phyloP scores from a whole-genome alignment of 2,113 vertebrate species.

The Daubentonia madagascariensis region DNA sequence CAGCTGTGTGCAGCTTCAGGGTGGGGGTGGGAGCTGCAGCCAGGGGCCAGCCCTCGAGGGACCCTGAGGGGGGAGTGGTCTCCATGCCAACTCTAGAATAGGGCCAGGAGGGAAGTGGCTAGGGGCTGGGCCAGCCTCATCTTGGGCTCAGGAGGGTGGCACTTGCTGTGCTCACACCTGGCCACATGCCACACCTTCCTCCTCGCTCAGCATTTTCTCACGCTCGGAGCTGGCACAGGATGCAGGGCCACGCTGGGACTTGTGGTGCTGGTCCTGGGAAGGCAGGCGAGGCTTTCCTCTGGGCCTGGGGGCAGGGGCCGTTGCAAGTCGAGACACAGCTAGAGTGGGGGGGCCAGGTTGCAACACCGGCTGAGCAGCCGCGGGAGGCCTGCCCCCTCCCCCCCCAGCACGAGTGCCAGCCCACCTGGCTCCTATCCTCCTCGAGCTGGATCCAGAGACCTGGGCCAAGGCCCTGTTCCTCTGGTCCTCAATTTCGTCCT shows the following conservation, averaged over 20 bases:
- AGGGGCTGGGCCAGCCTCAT: not conserved
- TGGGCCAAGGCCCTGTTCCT: not conserved
- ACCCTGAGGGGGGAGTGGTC: fast-evolving
- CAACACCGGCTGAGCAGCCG: slow-evolving; percentile 25
- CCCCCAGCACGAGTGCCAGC: slow-evolving; percentile 50
- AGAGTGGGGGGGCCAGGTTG: not conserved
- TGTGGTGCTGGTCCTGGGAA: slow-evolving; percentile 76
- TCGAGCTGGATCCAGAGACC: not conserved
- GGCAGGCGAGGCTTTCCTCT: slow-evolving; percentile 70
- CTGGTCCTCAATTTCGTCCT: not conserved
- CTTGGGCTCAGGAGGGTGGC: not conserved
- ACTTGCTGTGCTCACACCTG: slow-evolving; percentile 42
- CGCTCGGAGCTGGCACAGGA: slow-evolving; percentile 80
- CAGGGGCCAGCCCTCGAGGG: fast-evolving
- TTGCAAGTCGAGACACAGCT: slow-evolving; percentile 79
- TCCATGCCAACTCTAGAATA: not conserved
- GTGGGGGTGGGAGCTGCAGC: no score
- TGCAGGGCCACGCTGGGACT: slow-evolving; percentile 76
- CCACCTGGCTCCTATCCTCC: not conserved
- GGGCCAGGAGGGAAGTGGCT: not conserved
- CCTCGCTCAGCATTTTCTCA: slow-evolving; percentile 83
- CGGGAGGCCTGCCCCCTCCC: not conserved
- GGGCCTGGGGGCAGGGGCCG: slow-evolving; percentile 74
- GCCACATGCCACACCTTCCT: slow-evolving; percentile 70
- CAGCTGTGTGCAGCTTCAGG: not conserved